Base-by-base conservation (phyloP, 2,113 vertebrate genomes). In the Cariama cristata region DNA sequence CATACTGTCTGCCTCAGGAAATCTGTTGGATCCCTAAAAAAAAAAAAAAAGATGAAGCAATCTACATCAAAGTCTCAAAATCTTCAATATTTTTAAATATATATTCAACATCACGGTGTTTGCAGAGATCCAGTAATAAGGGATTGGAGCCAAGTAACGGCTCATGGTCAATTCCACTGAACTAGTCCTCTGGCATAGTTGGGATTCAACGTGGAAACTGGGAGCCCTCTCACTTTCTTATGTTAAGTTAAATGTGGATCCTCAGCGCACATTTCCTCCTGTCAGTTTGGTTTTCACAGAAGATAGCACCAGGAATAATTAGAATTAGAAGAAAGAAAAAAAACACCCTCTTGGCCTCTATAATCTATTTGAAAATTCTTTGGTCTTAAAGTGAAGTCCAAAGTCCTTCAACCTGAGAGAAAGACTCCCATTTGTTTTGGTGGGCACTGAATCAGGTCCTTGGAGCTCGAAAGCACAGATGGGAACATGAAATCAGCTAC, bases 251-350 rank as follows among this genome's bases (percentile, higher is more conserved):
- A 84, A 40, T 27, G 21, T 28, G 33, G 44, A 59, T 55, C 28
- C 53, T 63, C 12, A 56, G 72, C 2, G 8, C 38, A 68, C 12
- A 22, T 59, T 83, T 90, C 35, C 23, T 87, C 56, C n/a, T 69
- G 35, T 4, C 28, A 49, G 26, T 4, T 83, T 59, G 2, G 17
- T 94, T 79, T 30, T n/a, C 85, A 47, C 14, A 67, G 49, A 58
- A 56, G 33, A 35, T 11, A 40, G 45, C 30, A 33, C 23, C 33
- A 30, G 45, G 17, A 79, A 79, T 62, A 81, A 85, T 76, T 89
- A 71, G 88, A 94, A 88, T 21, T 33, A 72, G 84, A 38, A 81
- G 15, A 75, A 23, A 86, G 74, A 55, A 32, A 79, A 79, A 33
- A 38, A 16, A 14, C 49, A 47, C 3, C 21, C 8, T 60, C 26